Conservation (phyloP, 2,888 invertebrate genomes). For the Biston stratarius region DNA sequence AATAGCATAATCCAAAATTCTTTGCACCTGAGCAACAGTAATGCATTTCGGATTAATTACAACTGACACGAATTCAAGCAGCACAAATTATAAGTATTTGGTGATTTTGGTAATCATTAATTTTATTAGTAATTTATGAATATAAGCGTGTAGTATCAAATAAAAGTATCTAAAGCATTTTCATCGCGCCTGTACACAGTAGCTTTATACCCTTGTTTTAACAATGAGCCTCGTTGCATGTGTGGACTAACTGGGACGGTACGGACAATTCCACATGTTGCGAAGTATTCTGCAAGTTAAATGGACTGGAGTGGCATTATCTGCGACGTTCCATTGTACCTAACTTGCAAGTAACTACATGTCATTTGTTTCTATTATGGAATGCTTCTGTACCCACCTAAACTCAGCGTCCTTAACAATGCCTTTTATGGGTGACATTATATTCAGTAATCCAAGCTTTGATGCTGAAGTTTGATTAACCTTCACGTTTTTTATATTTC, state of each 20-base stretch:
- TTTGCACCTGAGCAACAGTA: too few relatives aligned
- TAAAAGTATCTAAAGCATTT: background rate
- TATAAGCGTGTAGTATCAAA: too few relatives aligned
- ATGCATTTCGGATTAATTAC: too few relatives aligned
- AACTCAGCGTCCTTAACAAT: background rate
- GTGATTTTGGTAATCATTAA: background rate
- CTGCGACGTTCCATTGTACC: constrained; percentile 17
- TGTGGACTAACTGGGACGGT: constrained; percentile 27
- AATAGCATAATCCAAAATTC: too few relatives aligned
- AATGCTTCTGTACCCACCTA: constrained; percentile 25
- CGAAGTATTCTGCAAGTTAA: constrained; percentile 24
- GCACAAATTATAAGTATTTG: background rate
- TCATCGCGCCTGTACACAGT: constrained; percentile 11
- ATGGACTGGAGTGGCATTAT: constrained; percentile 31
- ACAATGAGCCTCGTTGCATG: constrained; percentile 22
- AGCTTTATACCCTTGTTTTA: constrained; percentile 20
- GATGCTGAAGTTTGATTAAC: background rate
- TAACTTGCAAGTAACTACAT: constrained; percentile 14
- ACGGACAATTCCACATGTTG: constrained; percentile 14
- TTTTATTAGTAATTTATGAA: too few relatives aligned
- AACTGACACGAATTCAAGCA: too few relatives aligned
- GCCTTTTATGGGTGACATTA: background rate
- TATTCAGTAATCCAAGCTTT: background rate
- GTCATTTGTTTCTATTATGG: constrained; percentile 20
- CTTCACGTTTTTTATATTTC: too few relatives aligned